A percentile compares a stretch with the other conserved stretches of the same genome.
These are phyloP conservation scores for Napeogenes sylphis DNA, from an alignment of 2,888 invertebrate species.

Conservation along the genomic window DNA sequence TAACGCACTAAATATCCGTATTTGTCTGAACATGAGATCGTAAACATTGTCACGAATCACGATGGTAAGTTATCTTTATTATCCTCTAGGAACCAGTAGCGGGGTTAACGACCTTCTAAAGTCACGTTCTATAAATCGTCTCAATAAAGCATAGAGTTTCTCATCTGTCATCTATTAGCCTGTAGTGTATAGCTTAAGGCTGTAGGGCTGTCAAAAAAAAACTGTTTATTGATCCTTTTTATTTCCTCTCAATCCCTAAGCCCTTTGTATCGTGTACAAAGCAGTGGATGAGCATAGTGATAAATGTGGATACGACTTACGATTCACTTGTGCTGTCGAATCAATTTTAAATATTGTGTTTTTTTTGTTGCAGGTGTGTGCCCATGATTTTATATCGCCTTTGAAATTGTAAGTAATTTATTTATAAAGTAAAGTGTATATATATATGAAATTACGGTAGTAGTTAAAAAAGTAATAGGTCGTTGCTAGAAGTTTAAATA, in stretches of 20 bases:
- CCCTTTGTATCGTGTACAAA: constrained; percentile 52
- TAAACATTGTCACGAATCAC: constrained; percentile 54
- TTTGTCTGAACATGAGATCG: constrained; percentile 49
- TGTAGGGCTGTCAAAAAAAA: constrained; percentile 50
- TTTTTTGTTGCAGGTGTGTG: constrained; percentile 67
- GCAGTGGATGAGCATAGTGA: constrained; percentile 45
- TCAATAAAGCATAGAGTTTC: constrained; percentile 64
- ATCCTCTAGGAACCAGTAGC: constrained; percentile 61
- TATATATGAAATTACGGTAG: too few species aligned
- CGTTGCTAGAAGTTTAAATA: too few species aligned
- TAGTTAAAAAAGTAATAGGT: too few species aligned
- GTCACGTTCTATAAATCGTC: constrained; percentile 58
- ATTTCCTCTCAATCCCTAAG: constrained; percentile 44
- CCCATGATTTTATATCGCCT: constrained; percentile 28
- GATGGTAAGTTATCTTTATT: constrained; percentile 48
- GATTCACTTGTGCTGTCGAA: constrained; percentile 24
- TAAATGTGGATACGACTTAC: constrained; percentile 47
- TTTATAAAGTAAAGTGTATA: constrained; percentile 1
- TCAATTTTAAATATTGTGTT: constrained; percentile 33
- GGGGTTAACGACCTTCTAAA: constrained; percentile 57
- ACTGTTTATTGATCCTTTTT: constrained; percentile 61
- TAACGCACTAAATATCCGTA: constrained; percentile 37
- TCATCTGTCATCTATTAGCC: constrained; percentile 67
- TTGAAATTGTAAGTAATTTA: constrained; percentile 20
- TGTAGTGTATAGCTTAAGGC: constrained; percentile 55